Evolutionary conservation across 2,888 invertebrate species (phyloP).

Genomic region (Drosophila incognita): DNA sequence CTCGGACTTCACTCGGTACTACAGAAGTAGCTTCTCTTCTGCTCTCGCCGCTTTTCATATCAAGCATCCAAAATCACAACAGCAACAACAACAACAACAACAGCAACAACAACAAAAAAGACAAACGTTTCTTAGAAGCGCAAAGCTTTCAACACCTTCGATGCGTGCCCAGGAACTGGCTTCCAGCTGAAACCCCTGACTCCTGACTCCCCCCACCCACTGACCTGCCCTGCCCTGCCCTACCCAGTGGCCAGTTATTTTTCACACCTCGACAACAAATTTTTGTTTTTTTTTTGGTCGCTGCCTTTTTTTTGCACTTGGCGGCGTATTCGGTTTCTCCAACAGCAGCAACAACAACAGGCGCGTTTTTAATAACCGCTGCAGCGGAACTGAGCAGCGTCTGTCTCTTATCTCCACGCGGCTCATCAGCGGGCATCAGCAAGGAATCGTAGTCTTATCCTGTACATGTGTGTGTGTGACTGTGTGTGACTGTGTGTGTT

Average conservation of each 20-base stretch:
- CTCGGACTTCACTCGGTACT: conserved; percentile 32
- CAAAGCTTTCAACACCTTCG: conserved; percentile 81
- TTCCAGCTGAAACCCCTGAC: conserved; percentile 25
- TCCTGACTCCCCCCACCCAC: background rate
- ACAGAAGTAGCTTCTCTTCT: conserved; percentile 51
- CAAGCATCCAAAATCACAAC: conserved; percentile 73
- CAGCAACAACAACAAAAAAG: conserved; percentile 54
- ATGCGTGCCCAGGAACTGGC: conserved; percentile 72
- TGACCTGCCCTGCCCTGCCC: conserved; percentile 41
- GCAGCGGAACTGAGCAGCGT: conserved; percentile 20
- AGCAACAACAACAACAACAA: conserved; percentile 49
- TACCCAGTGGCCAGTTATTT: conserved; percentile 82
- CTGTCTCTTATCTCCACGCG: conserved; percentile 73
- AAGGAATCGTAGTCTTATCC: conserved; percentile 46
- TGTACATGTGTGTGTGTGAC: conserved; percentile 51
- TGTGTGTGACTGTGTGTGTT: conserved; percentile 16
- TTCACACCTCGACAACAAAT: conserved; percentile 83
- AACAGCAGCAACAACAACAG: conserved; percentile 37
- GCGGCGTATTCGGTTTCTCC: conserved; percentile 75
- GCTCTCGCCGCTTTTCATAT: conserved; percentile 58
- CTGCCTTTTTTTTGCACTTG: conserved; percentile 76
- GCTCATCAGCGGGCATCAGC: conserved; percentile 60
- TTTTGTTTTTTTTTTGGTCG: conserved; percentile 15
- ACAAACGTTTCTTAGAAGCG: conserved; percentile 83
- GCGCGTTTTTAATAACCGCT: conserved; percentile 74